Evolutionary conservation across 2,113 vertebrate genomes (phyloP).

Genomic region (Naja naja): DNA sequence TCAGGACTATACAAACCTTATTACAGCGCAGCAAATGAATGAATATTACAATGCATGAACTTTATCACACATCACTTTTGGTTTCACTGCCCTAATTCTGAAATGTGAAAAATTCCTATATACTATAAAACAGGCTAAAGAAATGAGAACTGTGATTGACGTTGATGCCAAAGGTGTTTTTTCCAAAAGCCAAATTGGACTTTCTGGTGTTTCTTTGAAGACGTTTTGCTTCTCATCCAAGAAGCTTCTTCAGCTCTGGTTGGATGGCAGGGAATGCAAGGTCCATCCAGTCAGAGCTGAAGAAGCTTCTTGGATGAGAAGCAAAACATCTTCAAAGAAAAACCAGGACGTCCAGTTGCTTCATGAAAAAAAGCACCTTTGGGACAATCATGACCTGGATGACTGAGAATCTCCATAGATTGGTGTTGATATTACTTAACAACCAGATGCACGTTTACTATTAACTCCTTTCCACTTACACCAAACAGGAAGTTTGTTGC

Average conservation of each 20-base stretch:
- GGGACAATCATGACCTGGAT: too few relatives aligned
- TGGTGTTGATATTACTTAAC: neutral
- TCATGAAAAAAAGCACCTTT: too few relatives aligned
- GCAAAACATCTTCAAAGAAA: too few relatives aligned
- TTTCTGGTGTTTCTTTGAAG: too few relatives aligned
- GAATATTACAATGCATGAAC: neutral
- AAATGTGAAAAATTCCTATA: neutral
- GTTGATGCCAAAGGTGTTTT: neutral
- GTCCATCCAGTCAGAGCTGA: too few relatives aligned
- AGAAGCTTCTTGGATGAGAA: too few relatives aligned
- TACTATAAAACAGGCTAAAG: neutral
- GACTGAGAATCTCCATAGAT: too few relatives aligned
- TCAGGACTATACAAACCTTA: neutral
- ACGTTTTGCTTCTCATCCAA: too few relatives aligned
- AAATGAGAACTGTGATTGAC: neutral
- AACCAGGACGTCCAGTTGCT: too few relatives aligned
- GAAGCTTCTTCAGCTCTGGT: too few relatives aligned
- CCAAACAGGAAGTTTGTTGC: neutral
- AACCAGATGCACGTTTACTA: neutral
- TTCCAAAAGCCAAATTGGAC: too few relatives aligned
- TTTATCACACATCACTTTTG: neutral
- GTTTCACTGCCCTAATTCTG: neutral
- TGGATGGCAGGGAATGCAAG: too few relatives aligned
- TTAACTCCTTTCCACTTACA: neutral
- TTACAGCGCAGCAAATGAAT: neutral